These are phyloP conservation scores for Hypsibius dujardini DNA, from an alignment of 1,140 invertebrate species.

Conservation along the genomic window DNA sequence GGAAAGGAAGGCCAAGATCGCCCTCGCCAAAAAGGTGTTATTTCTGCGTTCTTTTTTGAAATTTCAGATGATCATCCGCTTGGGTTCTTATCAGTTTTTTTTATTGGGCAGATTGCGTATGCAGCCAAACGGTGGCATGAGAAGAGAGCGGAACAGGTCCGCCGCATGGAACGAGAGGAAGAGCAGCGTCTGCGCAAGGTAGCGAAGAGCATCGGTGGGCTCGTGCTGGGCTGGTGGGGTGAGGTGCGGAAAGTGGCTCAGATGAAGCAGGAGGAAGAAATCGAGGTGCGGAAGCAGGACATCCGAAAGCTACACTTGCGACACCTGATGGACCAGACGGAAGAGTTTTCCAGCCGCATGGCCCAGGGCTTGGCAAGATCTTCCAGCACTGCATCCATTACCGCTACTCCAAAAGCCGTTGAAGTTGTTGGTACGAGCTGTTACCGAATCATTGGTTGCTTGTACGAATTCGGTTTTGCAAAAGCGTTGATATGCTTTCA, in stretches of 20 bases:
- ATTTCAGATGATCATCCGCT: background rate
- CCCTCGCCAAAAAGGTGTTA: conserved; percentile 9
- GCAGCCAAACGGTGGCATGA: conserved; percentile 15
- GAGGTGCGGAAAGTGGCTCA: conserved; percentile 20
- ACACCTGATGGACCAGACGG: conserved; percentile 95
- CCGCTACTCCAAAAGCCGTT: conserved; percentile 20
- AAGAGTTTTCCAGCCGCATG: conserved; percentile 64
- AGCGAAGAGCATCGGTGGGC: conserved; percentile 19
- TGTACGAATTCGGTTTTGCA: background rate
- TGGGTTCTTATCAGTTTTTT: background rate
- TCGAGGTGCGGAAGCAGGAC: conserved; percentile 45
- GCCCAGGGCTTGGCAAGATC: conserved; percentile 32
- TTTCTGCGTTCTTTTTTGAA: background rate
- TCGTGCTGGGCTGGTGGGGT: background rate
- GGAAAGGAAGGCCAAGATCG: conserved; percentile 2
- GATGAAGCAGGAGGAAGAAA: conserved; percentile 23
- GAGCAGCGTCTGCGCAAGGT: conserved; percentile 25
- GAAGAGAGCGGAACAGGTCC: background rate
- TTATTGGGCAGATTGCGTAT: background rate
- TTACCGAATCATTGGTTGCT: conserved; percentile 34
- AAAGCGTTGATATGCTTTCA: background rate
- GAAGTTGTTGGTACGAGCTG: conserved; percentile 22
- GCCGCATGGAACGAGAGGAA: conserved; percentile 25
- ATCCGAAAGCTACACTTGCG: conserved; percentile 89
- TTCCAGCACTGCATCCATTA: conserved; percentile 21